These are phyloP conservation scores for Scaptomyza pallida DNA, from an alignment of 1,140 invertebrate genomes.

Conservation along the genomic window DNA sequence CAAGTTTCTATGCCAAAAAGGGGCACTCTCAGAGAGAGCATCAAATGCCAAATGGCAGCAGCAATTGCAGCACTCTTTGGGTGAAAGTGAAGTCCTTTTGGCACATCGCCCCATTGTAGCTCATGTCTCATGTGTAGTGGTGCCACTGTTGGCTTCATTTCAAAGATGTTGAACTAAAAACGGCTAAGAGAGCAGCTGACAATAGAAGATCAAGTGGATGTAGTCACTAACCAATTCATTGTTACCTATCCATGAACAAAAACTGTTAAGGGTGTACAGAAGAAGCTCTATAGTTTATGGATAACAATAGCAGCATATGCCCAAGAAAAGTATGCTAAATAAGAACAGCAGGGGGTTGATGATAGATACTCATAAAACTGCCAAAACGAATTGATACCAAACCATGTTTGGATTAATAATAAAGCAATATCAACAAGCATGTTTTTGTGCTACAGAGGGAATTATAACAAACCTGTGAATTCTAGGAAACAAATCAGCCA, in stretches of 20 bases:
- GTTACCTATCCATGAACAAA: slow-evolving; percentile 14
- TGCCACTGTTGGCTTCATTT: slow-evolving; percentile 59
- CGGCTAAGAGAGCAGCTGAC: slow-evolving; percentile 39
- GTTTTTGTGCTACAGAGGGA: no score
- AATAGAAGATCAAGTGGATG: slow-evolving; percentile 17
- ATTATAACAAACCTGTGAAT: no score
- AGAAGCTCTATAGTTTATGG: slow-evolving; percentile 11
- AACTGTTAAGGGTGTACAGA: neutral
- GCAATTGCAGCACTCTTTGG: slow-evolving; percentile 24
- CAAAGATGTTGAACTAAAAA: slow-evolving; percentile 55
- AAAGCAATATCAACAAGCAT: no score
- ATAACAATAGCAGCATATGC: slow-evolving; percentile 20
- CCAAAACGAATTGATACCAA: no score
- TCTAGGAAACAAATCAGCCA: no score
- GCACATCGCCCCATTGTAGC: slow-evolving; percentile 7
- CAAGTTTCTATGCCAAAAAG: slow-evolving; percentile 24
- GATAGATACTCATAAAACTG: no score
- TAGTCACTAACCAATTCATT: slow-evolving; percentile 25
- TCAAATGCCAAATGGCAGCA: slow-evolving; percentile 31
- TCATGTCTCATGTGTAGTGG: slow-evolving; percentile 30
- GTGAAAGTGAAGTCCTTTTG: slow-evolving; percentile 31
- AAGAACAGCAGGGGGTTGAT: no score
- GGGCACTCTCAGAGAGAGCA: slow-evolving; percentile 20
- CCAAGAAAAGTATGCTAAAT: neutral
- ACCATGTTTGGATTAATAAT: no score